phyloP scores from a whole-genome alignment of 2,888 invertebrate species.

The Lasioglossum figueresi region DNA sequence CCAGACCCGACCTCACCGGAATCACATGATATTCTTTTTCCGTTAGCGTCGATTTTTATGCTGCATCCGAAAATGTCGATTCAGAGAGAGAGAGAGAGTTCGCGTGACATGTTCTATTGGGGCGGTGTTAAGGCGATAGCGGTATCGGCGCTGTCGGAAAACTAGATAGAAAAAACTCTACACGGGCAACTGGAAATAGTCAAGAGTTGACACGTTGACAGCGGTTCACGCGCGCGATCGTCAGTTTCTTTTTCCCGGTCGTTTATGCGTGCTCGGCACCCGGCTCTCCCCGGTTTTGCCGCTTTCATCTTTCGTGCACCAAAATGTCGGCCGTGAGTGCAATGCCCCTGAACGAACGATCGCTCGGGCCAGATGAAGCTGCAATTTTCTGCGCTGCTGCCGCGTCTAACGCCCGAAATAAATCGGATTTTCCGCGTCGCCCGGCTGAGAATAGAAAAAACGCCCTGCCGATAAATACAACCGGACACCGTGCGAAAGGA shows the following conservation, averaged over 20 bases:
- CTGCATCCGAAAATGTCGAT: background rate
- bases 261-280: constrained; percentile 9
- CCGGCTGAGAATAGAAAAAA: constrained; percentile 29
- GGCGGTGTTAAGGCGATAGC: background rate
- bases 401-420: constrained; percentile 58
- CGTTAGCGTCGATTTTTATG: background rate
- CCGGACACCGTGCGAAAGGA: constrained; percentile 26
- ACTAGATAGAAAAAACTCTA: constrained; percentile 1
- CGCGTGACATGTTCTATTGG: background rate
- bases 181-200: constrained; percentile 26
- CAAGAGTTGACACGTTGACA: constrained; percentile 15
- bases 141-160: background rate
- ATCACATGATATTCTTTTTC: background rate
- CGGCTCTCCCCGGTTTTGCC: background rate
- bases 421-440: constrained; percentile 61
- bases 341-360: constrained; percentile 43
- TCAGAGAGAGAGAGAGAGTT: background rate
- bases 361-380: constrained; percentile 52
- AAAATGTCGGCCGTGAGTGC: constrained; percentile 52
- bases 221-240: constrained; percentile 29
- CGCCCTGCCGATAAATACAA: constrained; percentile 3
- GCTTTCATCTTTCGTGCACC: constrained; percentile 47
- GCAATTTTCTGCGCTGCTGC: constrained; percentile 60
- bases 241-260: constrained; percentile 35
- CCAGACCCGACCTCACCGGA: background rate